phyloP scores from a whole-genome alignment of 2,888 invertebrate genomes.

The Priapulus caudatus region DNA sequence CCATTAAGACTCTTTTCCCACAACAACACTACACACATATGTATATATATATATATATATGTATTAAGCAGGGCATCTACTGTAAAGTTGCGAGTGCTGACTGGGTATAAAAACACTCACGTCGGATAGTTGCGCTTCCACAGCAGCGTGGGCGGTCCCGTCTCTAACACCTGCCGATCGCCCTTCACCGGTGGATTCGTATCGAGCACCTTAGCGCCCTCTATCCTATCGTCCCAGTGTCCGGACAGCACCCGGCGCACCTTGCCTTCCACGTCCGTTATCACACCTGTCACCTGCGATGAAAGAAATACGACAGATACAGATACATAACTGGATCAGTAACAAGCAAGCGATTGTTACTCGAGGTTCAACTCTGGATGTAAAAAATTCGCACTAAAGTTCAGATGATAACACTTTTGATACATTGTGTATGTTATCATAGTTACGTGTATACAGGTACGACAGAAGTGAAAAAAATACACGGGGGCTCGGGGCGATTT shows the following conservation, averaged over 20 bases:
- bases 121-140: slow-evolving; percentile 74
- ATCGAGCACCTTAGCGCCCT: slow-evolving; percentile 74
- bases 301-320: not conserved
- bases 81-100: too few species aligned
- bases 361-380: too few species aligned
- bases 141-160: slow-evolving; percentile 66
- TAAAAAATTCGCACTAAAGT: too few species aligned
- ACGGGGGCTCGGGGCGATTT: too few species aligned
- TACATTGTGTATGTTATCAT: too few species aligned
- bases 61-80: too few species aligned
- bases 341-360: not conserved
- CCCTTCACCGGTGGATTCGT: slow-evolving; percentile 51
- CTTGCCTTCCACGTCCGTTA: slow-evolving; percentile 46
- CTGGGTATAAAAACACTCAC: slow-evolving; percentile 44
- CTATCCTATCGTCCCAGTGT: slow-evolving; percentile 91
- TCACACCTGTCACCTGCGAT: slow-evolving; percentile 55
- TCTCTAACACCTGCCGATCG: slow-evolving; percentile 76
- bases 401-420: too few species aligned
- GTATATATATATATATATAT: too few species aligned
- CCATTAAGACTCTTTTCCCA: too few species aligned
- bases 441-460: too few species aligned
- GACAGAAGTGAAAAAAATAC: too few species aligned
- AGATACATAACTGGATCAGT: not conserved
- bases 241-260: slow-evolving; percentile 59
- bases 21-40: too few species aligned